phyloP scores from a whole-genome alignment of 1,140 invertebrate genomes.

The Archegozetes longisetosus region DNA sequence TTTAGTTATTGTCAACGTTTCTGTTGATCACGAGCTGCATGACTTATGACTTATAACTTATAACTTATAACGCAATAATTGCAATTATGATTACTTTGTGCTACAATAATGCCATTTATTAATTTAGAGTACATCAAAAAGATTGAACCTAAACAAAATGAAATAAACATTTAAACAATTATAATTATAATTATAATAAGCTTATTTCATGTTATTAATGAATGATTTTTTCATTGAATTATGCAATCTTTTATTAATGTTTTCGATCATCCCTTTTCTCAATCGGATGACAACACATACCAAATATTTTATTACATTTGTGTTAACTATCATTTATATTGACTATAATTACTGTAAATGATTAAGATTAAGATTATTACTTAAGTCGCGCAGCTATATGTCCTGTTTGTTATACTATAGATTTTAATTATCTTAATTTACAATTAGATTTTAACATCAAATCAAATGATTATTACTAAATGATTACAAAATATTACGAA shows the following conservation, averaged over 20 bases:
- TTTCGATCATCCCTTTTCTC: neutral
- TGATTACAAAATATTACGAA: neutral
- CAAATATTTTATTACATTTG: neutral
- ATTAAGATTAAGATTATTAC: neutral
- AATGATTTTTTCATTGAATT: neutral
- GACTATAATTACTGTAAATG: neutral
- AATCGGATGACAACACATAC: neutral
- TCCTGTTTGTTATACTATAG: neutral
- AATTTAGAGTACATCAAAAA: too few species aligned
- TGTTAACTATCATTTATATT: neutral
- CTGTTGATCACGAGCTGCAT: too few species aligned
- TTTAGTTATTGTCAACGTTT: too few species aligned
- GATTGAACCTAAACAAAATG: neutral
- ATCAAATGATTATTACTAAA: neutral
- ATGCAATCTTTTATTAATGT: neutral
- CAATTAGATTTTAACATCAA: neutral
- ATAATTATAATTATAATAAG: neutral
- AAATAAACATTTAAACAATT: neutral
- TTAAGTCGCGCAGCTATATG: neutral
- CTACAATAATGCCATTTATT: neutral
- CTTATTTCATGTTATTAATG: neutral
- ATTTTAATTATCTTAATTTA: neutral
- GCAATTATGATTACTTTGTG: neutral
- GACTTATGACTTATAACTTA: too few species aligned
- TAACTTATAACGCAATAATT: too few species aligned